Conservation (phyloP, 1,140 invertebrate species). For the Dysdera silvatica region DNA sequence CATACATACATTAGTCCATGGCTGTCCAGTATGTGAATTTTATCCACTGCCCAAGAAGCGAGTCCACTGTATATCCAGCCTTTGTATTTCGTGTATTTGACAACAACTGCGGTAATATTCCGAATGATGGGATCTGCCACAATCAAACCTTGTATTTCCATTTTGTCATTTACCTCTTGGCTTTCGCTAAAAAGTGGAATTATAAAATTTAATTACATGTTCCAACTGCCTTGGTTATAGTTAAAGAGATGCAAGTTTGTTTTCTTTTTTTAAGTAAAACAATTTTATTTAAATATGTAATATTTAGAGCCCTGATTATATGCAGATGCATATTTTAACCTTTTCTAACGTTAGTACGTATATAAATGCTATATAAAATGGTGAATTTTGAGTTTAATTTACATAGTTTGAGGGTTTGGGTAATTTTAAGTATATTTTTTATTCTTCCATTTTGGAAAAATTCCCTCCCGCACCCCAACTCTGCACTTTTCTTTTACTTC, state of each 20-base stretch:
- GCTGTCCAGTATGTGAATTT: slow-evolving; percentile 72
- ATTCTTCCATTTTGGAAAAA: no score
- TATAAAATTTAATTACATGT: background rate
- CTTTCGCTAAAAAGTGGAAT: slow-evolving; percentile 54
- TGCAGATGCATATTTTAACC: no score
- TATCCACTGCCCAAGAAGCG: slow-evolving; percentile 61
- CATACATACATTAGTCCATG: slow-evolving; percentile 65
- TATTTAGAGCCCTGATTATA: no score
- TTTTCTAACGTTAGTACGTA: no score
- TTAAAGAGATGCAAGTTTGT: background rate
- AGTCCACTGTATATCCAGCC: slow-evolving; percentile 85
- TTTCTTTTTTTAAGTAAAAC: background rate
- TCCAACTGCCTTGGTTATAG: background rate
- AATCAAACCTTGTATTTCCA: slow-evolving; percentile 51
- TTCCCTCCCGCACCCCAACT: no score
- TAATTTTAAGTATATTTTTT: no score
- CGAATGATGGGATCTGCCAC: slow-evolving; percentile 77
- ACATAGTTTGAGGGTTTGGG: no score
- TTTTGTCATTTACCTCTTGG: slow-evolving; percentile 54
- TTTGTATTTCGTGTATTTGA: slow-evolving; percentile 79
- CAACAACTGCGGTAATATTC: slow-evolving; percentile 58
- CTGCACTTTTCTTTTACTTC: no score
- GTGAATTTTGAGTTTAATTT: no score
- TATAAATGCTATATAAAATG: no score
- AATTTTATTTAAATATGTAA: no score